Base-by-base conservation (phyloP, 2,113 vertebrate species). In the Pangasianodon gigas region DNA sequence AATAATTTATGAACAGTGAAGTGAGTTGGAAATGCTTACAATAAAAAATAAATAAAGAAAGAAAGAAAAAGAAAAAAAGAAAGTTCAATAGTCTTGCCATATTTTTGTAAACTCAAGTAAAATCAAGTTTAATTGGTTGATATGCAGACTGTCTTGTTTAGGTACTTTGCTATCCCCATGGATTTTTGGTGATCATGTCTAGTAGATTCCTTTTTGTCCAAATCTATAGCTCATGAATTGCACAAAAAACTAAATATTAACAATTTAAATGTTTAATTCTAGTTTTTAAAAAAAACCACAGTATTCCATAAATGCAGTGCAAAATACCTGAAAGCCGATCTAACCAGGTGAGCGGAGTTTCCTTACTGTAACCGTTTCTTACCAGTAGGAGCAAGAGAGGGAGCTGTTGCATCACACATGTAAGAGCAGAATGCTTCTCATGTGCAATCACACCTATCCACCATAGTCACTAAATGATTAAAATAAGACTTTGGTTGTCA, bases 401-500 rank as follows among this genome's bases (percentile, higher is more conserved):
- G 90, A 24, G 90, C 87, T 54, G 51, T 89, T 77, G 87, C 58
- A 60, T 58, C 51, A 51, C 3, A 74, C 6, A 16, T 77, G 37
- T 18, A 60, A 58, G 54, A 32, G 26, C 44, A 67, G 6, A 24
- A 11, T 6, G 13, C 19, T 29, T 62, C 71, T 74, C 46, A 37
- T 58, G 7, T 41, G 19, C 29, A 56, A 46, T 62, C 75, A 88
- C 29, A 48, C 2, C 4, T 6, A 37, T 32, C 18, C 6, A 51
- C 74, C 3, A 2, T 19, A 86, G 44, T 32, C 14, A 71, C 8
- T 54, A 13, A 71, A 86, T 32, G 16, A 29, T 77, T 79, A 79
- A 24, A 9, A 80, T n/a, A 21, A 19, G 1, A 44, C 32, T 37
- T 32, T 52, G 19, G 26, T 58, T 87, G 0, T 37, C 8, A 56